Base-by-base conservation (phyloP, 2,797 vertebrate species). In the Jordanella pulchra region DNA sequence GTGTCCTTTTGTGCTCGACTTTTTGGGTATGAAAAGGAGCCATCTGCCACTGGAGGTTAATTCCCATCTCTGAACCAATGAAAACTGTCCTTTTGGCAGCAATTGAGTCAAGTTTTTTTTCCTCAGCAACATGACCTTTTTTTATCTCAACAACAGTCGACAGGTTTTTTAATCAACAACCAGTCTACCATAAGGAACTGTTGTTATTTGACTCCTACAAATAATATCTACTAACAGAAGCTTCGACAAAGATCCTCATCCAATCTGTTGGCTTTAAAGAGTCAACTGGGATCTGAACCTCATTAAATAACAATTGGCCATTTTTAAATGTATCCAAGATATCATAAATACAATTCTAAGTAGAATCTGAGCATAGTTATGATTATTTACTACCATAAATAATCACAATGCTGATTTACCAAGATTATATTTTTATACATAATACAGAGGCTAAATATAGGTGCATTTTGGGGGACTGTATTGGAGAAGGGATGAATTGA, bases 401-500 rank as follows among this genome's bases (percentile, higher is more conserved):
- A 63, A 14, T 44, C 7, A 25, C 42, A 42, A 63, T 7, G 44
- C 25, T 27, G 39, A 63, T 44, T 64, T 44, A 64, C 14, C 39
- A 15, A 39, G 13, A 42, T 9, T 25, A 7, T 44, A 6, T 44
- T 44, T n/a, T 42, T 23, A 25, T 14, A 44, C 13, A 44, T n/a
- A 42, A 39, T 63, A 39, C 32, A 39, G 7, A 10, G 30, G 15
- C 27, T 58, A 23, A 61, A 23, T n/a, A 35, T 44, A 61, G 58
- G 30, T 30, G 39, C 58, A 61, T n/a, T n/a, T 25, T 25, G 39
- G 39, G n/a, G 39, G 39, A n/a, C 18, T 35, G 25, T 42, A 44
- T 15, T 64, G 60, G 60, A 17, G 60, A 64, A 64, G 60, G n/a
- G 42, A 63, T 23, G n/a, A 63, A 44, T 15, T 42, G 35, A 64